Evolutionary conservation across 1,140 invertebrate genomes (phyloP).

Genomic region (Microplitis demolitor): DNA sequence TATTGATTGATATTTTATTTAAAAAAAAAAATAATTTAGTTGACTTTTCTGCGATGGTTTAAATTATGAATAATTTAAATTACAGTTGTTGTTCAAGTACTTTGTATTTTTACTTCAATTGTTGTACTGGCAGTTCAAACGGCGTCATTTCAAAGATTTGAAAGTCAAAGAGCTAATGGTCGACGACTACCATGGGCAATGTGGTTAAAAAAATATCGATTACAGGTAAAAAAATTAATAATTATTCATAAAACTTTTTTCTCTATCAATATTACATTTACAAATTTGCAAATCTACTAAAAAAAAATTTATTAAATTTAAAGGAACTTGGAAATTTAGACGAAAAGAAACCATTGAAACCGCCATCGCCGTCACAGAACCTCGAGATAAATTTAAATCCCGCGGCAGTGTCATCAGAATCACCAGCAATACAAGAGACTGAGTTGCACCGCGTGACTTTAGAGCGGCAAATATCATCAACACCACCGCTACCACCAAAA

Average conservation of each 20-base stretch:
- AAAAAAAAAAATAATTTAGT: too few species aligned
- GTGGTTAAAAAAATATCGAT: constrained; percentile 56
- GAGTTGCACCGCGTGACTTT: constrained; percentile 30
- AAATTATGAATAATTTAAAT: constrained; percentile 38
- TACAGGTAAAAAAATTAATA: constrained; percentile 39
- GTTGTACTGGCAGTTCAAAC: constrained; percentile 71
- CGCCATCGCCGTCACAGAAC: not conserved
- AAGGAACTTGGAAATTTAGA: constrained; percentile 50
- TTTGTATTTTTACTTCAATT: constrained; percentile 69
- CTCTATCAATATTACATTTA: too few species aligned
- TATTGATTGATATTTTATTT: too few species aligned
- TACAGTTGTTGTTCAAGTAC: constrained; percentile 68
- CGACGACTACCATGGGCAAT: constrained; percentile 73
- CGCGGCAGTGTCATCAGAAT: not conserved
- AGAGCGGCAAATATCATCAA: constrained; percentile 47
- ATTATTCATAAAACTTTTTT: too few species aligned
- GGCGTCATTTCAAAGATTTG: constrained; percentile 74
- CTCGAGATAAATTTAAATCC: not conserved
- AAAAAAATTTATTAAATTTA: not conserved
- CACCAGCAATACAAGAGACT: constrained; percentile 2
- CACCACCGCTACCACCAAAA: constrained; percentile 58
- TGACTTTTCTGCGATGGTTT: too few species aligned
- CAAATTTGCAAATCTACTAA: too few species aligned
- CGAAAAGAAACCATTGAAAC: constrained; percentile 40
- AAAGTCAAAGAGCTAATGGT: constrained; percentile 75